Conservation (phyloP, 1,140 invertebrate genomes). For the Drosophila truncata region DNA sequence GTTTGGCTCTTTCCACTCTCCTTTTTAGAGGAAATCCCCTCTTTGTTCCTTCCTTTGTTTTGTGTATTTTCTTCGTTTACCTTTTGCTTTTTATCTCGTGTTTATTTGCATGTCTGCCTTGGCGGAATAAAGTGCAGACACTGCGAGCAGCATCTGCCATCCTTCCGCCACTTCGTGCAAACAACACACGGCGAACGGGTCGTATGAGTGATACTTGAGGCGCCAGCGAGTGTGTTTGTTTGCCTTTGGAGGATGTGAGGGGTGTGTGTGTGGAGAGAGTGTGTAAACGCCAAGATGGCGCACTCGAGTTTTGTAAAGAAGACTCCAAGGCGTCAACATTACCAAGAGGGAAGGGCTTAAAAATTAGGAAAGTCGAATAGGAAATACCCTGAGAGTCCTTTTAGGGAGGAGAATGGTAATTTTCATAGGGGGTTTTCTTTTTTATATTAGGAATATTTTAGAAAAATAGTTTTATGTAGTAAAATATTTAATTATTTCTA, state of each 20-base stretch:
- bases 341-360: conserved; percentile 25
- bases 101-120: conserved; percentile 76
- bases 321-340: conserved; percentile 65
- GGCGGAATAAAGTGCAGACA: conserved; percentile 67
- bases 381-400: neutral
- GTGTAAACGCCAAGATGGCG: conserved; percentile 68
- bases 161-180: conserved; percentile 54
- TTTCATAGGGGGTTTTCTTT: neutral
- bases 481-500: neutral
- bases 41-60: neutral
- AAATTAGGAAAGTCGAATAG: neutral
- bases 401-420: no score
- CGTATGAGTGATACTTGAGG: conserved; percentile 80
- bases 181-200: conserved; percentile 59
- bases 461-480: neutral
- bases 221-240: conserved; percentile 17
- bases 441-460: neutral
- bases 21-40: neutral
- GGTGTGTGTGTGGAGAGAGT: conserved; percentile 7
- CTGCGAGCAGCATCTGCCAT: conserved; percentile 31
- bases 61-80: conserved; percentile 15
- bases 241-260: conserved; percentile 18
- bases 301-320: conserved; percentile 69
- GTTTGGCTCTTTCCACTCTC: conserved; percentile 7
- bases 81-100: conserved; percentile 58